Conservation (phyloP, 2,797 vertebrate species). For the Arvicola amphibius region DNA sequence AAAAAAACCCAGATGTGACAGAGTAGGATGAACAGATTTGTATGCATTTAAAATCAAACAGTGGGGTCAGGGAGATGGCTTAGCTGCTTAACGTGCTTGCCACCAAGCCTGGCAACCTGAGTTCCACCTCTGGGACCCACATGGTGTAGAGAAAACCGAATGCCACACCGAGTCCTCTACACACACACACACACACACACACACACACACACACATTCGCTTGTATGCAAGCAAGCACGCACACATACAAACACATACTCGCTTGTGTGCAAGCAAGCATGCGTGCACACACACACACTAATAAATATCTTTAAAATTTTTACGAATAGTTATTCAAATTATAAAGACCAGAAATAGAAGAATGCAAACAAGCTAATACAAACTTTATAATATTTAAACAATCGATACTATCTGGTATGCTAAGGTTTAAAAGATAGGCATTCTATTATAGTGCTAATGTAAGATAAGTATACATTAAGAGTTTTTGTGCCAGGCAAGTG, state of each 20-base stretch:
- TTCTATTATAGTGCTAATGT: slow-evolving; percentile 36
- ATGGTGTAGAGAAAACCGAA: too few relatives aligned
- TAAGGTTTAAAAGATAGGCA: background rate
- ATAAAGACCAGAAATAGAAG: slow-evolving; percentile 8
- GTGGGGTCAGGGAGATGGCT: background rate
- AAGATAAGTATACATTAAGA: background rate
- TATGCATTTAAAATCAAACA: background rate
- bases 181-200: background rate
- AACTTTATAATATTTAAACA: slow-evolving; percentile 25
- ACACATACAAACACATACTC: too few relatives aligned
- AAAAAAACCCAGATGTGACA: background rate
- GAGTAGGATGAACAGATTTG: too few relatives aligned
- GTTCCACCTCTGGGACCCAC: background rate
- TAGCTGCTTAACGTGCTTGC: background rate
- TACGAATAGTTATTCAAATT: background rate
- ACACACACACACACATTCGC: background rate
- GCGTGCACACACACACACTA: background rate
- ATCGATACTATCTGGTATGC: background rate
- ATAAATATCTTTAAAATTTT: background rate
- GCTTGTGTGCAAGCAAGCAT: too few relatives aligned
- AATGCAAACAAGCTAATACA: slow-evolving; percentile 31
- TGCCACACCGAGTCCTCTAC: background rate
- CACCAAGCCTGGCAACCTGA: background rate
- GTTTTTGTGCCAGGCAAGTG: background rate
- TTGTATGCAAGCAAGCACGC: too few relatives aligned